A percentile compares a stretch with the other conserved stretches of the same genome.
These are phyloP conservation scores for Hystrix brachyura DNA, from an alignment of 2,113 vertebrate species.

Conservation along the genomic window DNA sequence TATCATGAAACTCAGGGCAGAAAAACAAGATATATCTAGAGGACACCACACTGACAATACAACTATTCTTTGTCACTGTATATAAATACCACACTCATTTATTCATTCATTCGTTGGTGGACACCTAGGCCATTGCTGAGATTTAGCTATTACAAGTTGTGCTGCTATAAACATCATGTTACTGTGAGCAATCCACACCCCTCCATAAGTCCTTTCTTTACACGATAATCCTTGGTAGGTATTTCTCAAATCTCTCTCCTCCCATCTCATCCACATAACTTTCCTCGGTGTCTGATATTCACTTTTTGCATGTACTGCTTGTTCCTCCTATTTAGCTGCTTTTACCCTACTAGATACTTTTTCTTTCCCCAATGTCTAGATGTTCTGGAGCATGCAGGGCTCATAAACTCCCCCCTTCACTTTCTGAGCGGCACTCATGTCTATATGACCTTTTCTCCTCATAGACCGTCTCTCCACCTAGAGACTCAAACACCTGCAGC, in stretches of 20 bases:
- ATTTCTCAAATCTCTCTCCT: background rate
- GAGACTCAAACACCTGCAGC: background rate
- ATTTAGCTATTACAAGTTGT: background rate
- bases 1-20: background rate
- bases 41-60: accelerated
- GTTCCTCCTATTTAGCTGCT: background rate
- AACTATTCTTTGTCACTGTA: background rate
- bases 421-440: background rate
- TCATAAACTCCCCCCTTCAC: background rate
- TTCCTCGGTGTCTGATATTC: background rate
- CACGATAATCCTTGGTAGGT: background rate
- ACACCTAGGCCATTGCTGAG: background rate
- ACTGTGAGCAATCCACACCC: background rate
- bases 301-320: background rate
- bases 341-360: background rate
- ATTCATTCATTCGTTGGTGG: background rate
- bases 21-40: background rate
- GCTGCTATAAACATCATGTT: background rate
- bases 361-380: background rate
- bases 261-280: background rate
- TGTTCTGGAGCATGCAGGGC: background rate
- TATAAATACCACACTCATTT: background rate
- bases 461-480: background rate
- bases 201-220: background rate
- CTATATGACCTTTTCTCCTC: background rate